phyloP scores from a whole-genome alignment of 2,888 invertebrate species.

The Eretmocerus hayati region DNA sequence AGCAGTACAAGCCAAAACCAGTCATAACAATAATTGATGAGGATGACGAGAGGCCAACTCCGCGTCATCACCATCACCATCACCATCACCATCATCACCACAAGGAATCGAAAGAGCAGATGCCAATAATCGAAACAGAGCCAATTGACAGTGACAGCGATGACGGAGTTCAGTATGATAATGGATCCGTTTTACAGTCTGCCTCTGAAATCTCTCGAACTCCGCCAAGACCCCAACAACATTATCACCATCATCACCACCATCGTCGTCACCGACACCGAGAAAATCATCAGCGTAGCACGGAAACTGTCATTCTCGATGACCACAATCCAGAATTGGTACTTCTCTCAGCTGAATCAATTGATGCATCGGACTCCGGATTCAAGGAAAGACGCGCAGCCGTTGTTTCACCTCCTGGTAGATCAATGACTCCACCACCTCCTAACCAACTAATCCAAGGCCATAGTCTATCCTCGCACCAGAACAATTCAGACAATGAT shows the following conservation, averaged over 20 bases:
- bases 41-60: conserved; percentile 42
- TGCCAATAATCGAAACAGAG: conserved; percentile 63
- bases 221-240: conserved; percentile 41
- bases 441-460: not conserved
- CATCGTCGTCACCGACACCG: conserved; percentile 44
- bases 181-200: conserved; percentile 26
- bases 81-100: conserved; percentile 29
- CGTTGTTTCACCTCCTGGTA: conserved; percentile 8
- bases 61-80: conserved; percentile 26
- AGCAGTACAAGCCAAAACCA: conserved; percentile 75
- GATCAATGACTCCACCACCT: conserved; percentile 32
- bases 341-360: too few species aligned
- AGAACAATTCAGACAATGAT: conserved; percentile 40
- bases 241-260: conserved; percentile 44
- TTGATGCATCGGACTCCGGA: conserved; percentile 25
- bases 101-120: conserved; percentile 15
- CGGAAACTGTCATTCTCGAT: conserved; percentile 1
- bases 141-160: conserved; percentile 65
- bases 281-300: conserved; percentile 37
- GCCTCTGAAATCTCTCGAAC: conserved; percentile 38
- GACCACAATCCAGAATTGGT: not conserved
- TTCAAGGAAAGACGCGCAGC: conserved; percentile 29
- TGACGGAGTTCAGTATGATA: conserved; percentile 43
- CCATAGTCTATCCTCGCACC: conserved; percentile 14
- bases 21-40: conserved; percentile 55